A percentile compares a stretch with the other conserved stretches of the same genome.
phyloP scores from a whole-genome alignment of 64 coral and sea anemone genomes.

The Actinia tenebrosa region DNA sequence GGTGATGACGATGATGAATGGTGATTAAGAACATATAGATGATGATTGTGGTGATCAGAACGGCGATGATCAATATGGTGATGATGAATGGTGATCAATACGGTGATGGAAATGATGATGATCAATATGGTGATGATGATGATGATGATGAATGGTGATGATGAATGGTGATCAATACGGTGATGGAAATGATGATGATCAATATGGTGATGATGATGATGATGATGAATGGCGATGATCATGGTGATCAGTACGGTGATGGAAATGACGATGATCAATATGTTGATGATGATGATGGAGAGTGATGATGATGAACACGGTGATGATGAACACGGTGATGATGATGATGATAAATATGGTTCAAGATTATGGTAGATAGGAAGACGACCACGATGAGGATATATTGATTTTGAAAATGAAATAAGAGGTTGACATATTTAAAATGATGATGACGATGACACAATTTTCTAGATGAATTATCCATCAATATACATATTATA shows the following conservation, averaged over 20 bases:
- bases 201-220: no score
- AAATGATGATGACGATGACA: no score
- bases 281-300: background rate
- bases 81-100: background rate
- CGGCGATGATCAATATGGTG: background rate
- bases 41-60: background rate
- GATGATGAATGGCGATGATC: background rate
- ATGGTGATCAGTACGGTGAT: no score
- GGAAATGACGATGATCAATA: no score
- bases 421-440: no score
- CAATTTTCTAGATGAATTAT: no score
- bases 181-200: background rate
- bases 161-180: background rate
- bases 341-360: background rate
- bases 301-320: background rate
- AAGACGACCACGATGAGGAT: no score
- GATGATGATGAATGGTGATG: no score
- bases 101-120: no score
- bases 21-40: background rate
- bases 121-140: no score
- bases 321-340: background rate
- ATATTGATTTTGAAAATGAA: background rate
- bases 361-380: no score
- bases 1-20: background rate
- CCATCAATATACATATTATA: no score